These are phyloP conservation scores for Corythornis vintsioides DNA, from an alignment of 2,113 vertebrate genomes.

Conservation along the genomic window DNA sequence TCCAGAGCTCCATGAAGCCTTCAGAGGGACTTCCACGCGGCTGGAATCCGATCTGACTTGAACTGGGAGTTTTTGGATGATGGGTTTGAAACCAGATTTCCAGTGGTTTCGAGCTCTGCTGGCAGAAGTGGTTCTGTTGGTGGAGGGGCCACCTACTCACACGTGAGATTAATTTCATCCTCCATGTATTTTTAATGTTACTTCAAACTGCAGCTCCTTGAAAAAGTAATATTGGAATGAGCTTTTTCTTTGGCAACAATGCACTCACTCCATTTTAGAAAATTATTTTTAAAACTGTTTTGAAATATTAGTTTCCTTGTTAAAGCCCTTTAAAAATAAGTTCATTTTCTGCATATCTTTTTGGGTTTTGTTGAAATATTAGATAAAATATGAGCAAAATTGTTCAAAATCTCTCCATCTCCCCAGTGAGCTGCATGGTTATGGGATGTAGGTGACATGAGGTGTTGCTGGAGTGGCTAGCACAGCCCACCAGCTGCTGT, in stretches of 20 bases:
- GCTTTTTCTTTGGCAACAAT: background rate
- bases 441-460: accelerated
- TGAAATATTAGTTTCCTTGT: background rate
- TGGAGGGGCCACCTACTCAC: background rate
- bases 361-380: background rate
- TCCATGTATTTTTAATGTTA: accelerated
- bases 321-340: background rate
- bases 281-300: background rate
- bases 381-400: background rate
- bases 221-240: background rate
- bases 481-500: background rate
- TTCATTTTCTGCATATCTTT: background rate
- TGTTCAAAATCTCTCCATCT: background rate
- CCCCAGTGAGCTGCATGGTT: accelerated
- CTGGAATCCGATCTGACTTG: background rate
- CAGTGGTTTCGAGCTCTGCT: too few relatives aligned
- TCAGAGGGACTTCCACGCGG: background rate
- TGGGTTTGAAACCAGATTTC: too few relatives aligned
- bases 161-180: background rate
- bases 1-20: background rate
- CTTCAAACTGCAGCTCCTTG: background rate
- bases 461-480: accelerated
- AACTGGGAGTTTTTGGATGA: background rate
- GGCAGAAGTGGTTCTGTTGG: background rate
- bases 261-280: background rate